Base-by-base conservation (phyloP, 1,140 invertebrate genomes). In the Zaprionus ghesquierei region DNA sequence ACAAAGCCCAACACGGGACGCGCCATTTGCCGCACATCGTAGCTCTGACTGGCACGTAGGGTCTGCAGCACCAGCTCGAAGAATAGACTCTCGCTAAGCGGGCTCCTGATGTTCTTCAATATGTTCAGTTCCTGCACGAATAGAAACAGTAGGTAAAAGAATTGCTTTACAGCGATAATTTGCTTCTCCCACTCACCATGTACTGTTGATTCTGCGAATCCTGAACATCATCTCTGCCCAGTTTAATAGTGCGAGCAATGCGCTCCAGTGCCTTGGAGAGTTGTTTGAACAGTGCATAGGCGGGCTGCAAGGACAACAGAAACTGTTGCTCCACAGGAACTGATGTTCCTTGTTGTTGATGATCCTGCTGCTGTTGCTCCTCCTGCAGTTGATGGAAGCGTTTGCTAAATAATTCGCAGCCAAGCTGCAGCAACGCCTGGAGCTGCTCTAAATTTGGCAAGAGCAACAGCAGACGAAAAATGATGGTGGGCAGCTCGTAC, bases 31-130 rank as follows among this genome's bases (percentile, higher is more conserved):
- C 77, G 69, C 1, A 80, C 46, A 53, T 89, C 80, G n/a, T 68
- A 80, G 44, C 50, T 68, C 5, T 54, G 62, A 25, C 80, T 69
- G 25, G 51, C 50, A 5, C 51, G 41, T 8, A 89, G 13, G 6
- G 64, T 68, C 18, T 89, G 69, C 23, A 70, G 31, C n/a, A 89
- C 31, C 4, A 80, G 12, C 6, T 77, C 64, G 22, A 89, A 89
- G 68, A 89, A 87, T n/a, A 46, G 38, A 8, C 38, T 33, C 5
- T 79, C 79, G 38, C 44, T 50, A 23, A 86, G 27, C 6, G 54
- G 22, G 10, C 41, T 0, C n/a, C 38, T 54, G 1, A 15, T 18
- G 8, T 70, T 29, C 33, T 68, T 82, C 10, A 87, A 23, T 29
- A 86, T 55, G 9, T 15, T 50, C 10, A 76, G 8, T 3, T 76